Conservation (phyloP, 2,888 invertebrate genomes). For the Chouioia cunea region DNA sequence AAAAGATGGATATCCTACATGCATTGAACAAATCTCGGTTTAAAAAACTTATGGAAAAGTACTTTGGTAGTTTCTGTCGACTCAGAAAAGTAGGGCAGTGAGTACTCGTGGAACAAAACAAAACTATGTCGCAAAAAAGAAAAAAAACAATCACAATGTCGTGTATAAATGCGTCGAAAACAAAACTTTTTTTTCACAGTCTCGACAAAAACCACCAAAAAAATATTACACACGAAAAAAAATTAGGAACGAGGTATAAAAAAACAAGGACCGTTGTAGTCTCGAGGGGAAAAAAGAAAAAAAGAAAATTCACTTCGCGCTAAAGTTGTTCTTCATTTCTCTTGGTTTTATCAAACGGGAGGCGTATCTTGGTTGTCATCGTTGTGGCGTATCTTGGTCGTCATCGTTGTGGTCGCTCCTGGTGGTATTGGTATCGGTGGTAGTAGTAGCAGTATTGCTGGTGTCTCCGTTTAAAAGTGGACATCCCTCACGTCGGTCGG, state of each 20-base stretch:
- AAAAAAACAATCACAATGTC: background rate
- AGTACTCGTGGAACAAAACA: background rate
- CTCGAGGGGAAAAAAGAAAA: background rate
- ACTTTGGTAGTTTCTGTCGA: conserved; percentile 2
- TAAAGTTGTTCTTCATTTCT: background rate
- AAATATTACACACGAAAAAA: conserved; percentile 15
- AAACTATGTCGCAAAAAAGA: background rate
- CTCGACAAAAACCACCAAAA: background rate
- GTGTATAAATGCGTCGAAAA: conserved; percentile 29
- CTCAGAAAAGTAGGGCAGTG: no score
- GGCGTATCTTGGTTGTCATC: conserved; percentile 15
- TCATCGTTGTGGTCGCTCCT: background rate
- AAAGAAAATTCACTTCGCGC: background rate
- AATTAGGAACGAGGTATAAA: background rate
- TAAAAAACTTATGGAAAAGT: conserved; percentile 11
- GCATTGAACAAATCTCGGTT: background rate
- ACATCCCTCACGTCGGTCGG: conserved; percentile 90
- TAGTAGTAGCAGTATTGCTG: background rate
- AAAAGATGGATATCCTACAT: background rate
- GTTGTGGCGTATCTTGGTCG: background rate
- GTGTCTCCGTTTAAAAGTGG: conserved; percentile 73
- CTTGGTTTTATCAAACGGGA: conserved; percentile 16
- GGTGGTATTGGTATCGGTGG: background rate
- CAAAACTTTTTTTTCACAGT: background rate
- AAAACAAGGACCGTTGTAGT: background rate